Base-by-base conservation (phyloP, 2,888 invertebrate species). In the Geophilus truncorum region DNA sequence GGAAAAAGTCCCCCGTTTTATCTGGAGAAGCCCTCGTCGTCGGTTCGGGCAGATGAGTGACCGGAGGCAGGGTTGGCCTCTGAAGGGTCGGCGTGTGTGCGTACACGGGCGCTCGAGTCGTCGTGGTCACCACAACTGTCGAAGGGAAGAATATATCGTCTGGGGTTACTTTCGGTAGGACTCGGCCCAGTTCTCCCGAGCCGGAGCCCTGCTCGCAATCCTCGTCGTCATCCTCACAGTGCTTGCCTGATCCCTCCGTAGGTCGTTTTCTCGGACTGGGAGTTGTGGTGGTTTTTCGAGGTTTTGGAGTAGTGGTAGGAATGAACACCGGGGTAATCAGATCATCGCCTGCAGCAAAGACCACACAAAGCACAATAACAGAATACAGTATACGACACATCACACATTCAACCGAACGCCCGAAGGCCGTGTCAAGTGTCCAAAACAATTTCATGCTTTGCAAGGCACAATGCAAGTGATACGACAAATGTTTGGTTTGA, bases 261-360 rank as follows among this genome's bases (percentile, higher is more conserved):
- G 62, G 78, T 28, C 87, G 88, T 88, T 0, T 87, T 87, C 82
- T 87, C 88, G 1, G 86, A 84, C 85, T 80, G 84, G 84, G 77
- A 28, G 83, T 86, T 85, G 82, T 86, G 83, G 82, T 86, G 85
- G 82, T 85, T 85, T 79, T 86, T 85, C 85, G 40, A 85, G 86
- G 83, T 84, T 86, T 80, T 83, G 83, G 90, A 36, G 92, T 92
- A 1, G 94, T 93, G 1, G 94, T 93, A 0, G 94, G 94, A 15
- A 95, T 93, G 86, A 95, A 95, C 0, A 96, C 95, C 0, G 97
- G 96, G 0, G 95, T 96, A 84, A 97, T 95, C 81, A 97, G 91
- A 86, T 96, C 96, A 86, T 97, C 96, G 3, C 87, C 87, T 82
- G 84, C 30, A 77, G 77, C 77, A 77, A 70, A 70, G 70, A 70